Base-by-base conservation (phyloP, 1,140 invertebrate species). In the Drosophila subpulchrella region DNA sequence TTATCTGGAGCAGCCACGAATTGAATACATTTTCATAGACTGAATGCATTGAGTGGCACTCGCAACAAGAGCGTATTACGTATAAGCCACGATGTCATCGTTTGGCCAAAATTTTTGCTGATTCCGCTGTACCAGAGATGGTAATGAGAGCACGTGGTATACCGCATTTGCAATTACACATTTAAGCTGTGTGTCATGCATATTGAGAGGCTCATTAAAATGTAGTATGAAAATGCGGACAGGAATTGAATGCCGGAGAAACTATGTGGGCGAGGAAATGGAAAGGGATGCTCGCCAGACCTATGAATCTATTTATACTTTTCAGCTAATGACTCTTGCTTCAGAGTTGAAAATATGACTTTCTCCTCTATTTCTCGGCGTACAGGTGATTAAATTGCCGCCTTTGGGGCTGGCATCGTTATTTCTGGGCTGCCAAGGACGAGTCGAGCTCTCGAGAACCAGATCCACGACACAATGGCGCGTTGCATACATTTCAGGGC, bases 151-250 rank as follows among this genome's bases (percentile, higher is more conserved):
- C 75, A 88, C 84, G 82, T 86, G 75, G 66, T 50, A 32, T 47
- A 17, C 41, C 44, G 12, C 66, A 50, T 55, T 65, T 54, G 72
- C 81, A 86, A 86, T 86, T 86, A 82, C 83, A 86, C 83, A 86
- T 88, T 86, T 79, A 86, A 82, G 79, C 79, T 76, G 44, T 88
- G 84, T 88, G 84, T 89, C 80, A 74, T 88, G 84, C 84, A 88
- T 89, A 88, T 88, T 89, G 76, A 88, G 80, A 78, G 84, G 80
- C 84, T 88, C 84, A 88, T 88, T 88, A 89, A 88, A 84, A 60
- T 62, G 24, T 55, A 75, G 70, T 20, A 20, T 20, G 20, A 20
- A 20, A 20, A 20, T 62, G 71, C 46, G 50, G 58, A 60, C 44
- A 48, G 55, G 39, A 51, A 39, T 56, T 50, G 48, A 36, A 58